phyloP scores from a whole-genome alignment of 2,797 vertebrate species.

The Emydoidea blandingii region DNA sequence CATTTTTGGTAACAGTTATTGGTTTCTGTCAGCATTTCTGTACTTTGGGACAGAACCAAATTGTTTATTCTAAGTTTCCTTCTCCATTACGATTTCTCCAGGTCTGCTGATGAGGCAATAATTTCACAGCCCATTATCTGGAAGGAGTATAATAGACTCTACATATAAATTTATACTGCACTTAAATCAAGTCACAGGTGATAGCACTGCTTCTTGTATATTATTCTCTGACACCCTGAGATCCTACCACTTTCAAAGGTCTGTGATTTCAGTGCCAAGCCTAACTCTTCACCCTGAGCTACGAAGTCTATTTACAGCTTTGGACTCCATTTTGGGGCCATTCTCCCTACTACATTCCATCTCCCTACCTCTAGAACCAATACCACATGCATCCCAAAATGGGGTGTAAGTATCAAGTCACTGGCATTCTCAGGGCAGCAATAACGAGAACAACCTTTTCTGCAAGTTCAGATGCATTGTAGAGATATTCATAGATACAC shows the following conservation, averaged over 20 bases:
- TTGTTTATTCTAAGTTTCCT: conserved; percentile 51
- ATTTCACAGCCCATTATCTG: conserved; percentile 54
- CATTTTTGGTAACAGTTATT: conserved; percentile 49
- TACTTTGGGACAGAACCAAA: conserved; percentile 62
- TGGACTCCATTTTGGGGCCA: neutral
- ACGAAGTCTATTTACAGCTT: neutral
- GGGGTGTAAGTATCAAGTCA: neutral
- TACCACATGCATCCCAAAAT: neutral
- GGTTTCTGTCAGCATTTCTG: conserved; percentile 47
- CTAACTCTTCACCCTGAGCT: neutral
- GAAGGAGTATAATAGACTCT: conserved; percentile 35
- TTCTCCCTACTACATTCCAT: neutral
- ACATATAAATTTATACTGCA: neutral
- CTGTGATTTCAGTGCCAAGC: neutral
- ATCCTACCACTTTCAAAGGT: neutral
- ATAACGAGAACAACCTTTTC: neutral
- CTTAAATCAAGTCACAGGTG: conserved; percentile 50
- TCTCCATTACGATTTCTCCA: conserved; percentile 26
- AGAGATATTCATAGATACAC: neutral
- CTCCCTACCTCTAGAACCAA: neutral
- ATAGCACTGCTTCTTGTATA: neutral
- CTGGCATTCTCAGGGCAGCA: neutral
- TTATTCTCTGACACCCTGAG: neutral
- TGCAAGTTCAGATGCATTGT: neutral
- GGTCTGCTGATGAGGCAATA: conserved; percentile 46